Conservation (phyloP, 2,888 invertebrate species). For the Polyploca ridens region DNA sequence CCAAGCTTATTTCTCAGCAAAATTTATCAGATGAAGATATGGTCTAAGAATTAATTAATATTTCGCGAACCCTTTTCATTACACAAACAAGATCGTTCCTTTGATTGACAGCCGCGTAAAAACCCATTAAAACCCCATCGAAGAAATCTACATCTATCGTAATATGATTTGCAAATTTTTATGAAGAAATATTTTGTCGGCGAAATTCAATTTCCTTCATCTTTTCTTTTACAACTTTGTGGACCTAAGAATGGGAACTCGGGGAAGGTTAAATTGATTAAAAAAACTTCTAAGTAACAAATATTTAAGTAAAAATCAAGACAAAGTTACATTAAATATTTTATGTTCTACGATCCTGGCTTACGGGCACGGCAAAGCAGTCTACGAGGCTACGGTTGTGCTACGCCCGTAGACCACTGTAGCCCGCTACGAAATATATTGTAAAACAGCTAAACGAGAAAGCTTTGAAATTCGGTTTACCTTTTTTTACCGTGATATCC, state of each 20-base stretch:
- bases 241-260: neutral
- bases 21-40: neutral
- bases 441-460: neutral
- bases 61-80: neutral
- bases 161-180: slow-evolving; percentile 17
- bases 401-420: neutral
- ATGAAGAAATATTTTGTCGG: slow-evolving; percentile 24
- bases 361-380: neutral
- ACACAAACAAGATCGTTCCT: neutral
- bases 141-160: slow-evolving; percentile 22
- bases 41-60: neutral
- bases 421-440: neutral
- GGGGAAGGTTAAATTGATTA: too few relatives aligned
- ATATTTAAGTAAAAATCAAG: neutral
- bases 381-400: slow-evolving; percentile 1
- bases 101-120: neutral
- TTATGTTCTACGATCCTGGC: neutral
- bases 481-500: too few relatives aligned
- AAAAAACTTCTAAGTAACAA: too few relatives aligned
- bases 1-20: neutral
- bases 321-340: neutral
- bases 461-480: too few relatives aligned
- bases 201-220: slow-evolving; percentile 24
- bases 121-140: neutral
- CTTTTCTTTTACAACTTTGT: neutral